Percentiles rank a stretch among this genome's conserved stretches.
Conservation (phyloP, 2,888 invertebrate species). For the Caenorhabditis sp. region DNA sequence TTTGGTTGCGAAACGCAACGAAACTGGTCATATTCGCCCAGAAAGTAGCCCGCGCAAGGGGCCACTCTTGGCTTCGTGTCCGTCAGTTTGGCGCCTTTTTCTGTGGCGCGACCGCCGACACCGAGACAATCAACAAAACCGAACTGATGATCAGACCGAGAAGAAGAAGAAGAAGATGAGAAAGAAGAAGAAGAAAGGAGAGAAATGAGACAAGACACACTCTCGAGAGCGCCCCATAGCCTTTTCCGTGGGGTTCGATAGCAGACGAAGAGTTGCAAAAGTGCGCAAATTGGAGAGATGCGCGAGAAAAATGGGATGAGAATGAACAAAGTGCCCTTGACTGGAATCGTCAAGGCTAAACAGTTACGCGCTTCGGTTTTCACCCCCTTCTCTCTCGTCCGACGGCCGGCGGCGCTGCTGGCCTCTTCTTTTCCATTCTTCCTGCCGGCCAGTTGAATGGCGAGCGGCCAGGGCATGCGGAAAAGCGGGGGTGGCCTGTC, state of each 20-base stretch:
- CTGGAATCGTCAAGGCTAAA: constrained; percentile 69
- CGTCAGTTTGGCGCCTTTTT: constrained; percentile 67
- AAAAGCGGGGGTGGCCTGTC: constrained; percentile 44
- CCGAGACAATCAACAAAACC: constrained; percentile 64
- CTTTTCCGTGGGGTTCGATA: constrained; percentile 57
- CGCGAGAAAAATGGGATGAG: constrained; percentile 65
- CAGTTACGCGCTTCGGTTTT: constrained; percentile 63
- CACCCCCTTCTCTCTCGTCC: too few relatives aligned
- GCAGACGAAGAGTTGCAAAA: constrained; percentile 55
- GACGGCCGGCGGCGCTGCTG: constrained; percentile 20
- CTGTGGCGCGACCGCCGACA: constrained; percentile 64
- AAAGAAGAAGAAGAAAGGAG: too few relatives aligned
- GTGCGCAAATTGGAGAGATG: constrained; percentile 57
- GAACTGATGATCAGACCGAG: constrained; percentile 59
- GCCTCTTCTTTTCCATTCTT: constrained; percentile 49
- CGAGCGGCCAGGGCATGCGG: constrained; percentile 20
- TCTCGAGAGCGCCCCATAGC: constrained; percentile 45
- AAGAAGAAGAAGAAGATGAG: constrained; percentile 35
- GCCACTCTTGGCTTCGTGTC: constrained; percentile 52
- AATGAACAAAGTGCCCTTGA: constrained; percentile 66
- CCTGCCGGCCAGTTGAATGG: constrained; percentile 52
- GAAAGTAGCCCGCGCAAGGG: constrained; percentile 55
- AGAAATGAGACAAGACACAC: constrained; percentile 50
- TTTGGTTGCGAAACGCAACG: constrained; percentile 58
- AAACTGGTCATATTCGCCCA: constrained; percentile 60